Evolutionary conservation across 2,113 vertebrate species (phyloP).

Genomic region (Bos javanicus): DNA sequence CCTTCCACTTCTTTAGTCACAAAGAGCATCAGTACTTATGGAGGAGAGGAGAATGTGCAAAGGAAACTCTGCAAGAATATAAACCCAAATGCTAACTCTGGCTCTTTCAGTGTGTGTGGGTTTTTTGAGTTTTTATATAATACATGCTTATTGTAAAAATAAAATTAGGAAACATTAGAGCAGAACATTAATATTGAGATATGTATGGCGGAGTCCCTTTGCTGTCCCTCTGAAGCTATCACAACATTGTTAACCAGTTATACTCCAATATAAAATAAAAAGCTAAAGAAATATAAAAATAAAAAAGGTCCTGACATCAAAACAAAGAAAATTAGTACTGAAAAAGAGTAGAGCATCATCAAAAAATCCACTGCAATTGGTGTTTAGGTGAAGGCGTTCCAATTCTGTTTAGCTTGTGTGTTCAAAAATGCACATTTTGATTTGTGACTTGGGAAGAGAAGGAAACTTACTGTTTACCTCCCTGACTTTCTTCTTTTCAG

Average conservation of each 20-base stretch:
- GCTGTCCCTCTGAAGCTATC: neutral
- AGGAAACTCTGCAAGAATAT: neutral
- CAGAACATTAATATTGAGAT: neutral
- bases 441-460: constrained; percentile 16
- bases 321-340: neutral
- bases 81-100: neutral
- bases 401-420: neutral
- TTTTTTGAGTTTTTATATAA: neutral
- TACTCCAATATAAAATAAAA: neutral
- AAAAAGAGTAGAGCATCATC: neutral
- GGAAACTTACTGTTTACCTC: neutral
- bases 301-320: neutral
- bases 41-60: neutral
- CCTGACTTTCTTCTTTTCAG: neutral
- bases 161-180: neutral
- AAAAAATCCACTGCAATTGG: neutral
- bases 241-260: neutral
- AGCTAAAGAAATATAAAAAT: neutral
- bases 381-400: neutral
- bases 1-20: neutral
- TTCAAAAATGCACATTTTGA: neutral
- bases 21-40: neutral
- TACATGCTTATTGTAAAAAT: neutral
- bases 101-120: neutral
- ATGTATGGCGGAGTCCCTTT: neutral